Evolutionary conservation across 1,140 invertebrate genomes (phyloP).

Genomic region (Maniola jurtina): DNA sequence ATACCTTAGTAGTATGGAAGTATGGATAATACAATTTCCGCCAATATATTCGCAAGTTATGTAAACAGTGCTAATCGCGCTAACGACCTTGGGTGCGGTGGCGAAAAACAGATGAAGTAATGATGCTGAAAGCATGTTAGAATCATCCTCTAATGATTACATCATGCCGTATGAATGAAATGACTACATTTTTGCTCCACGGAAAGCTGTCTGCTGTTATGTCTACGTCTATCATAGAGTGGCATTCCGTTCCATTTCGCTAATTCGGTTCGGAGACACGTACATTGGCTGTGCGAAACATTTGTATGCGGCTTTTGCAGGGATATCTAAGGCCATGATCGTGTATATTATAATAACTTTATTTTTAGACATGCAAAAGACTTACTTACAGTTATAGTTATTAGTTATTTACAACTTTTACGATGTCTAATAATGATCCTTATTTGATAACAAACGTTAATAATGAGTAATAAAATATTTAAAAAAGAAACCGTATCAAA

Average conservation of each 20-base stretch:
- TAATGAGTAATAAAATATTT: background rate
- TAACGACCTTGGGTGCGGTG: conserved; percentile 35
- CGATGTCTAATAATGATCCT: background rate
- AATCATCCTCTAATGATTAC: conserved; percentile 42
- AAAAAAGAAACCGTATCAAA: conserved; percentile 20
- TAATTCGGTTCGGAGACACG: conserved; percentile 18
- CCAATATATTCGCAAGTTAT: conserved; percentile 24
- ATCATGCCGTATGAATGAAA: conserved; percentile 45
- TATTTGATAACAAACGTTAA: background rate
- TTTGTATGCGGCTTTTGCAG: too few species aligned
- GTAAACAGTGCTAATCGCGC: conserved; percentile 27
- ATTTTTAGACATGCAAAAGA: too few species aligned
- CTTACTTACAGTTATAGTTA: too few species aligned
- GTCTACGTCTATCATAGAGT: conserved; percentile 33
- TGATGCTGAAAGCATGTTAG: conserved; percentile 22
- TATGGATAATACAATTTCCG: background rate
- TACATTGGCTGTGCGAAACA: too few species aligned
- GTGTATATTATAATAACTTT: too few species aligned
- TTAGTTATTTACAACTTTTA: too few species aligned
- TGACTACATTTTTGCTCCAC: conserved; percentile 31
- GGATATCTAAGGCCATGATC: too few species aligned
- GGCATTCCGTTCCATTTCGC: conserved; percentile 31
- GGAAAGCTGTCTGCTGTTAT: conserved; percentile 35
- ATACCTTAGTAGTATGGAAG: too few species aligned
- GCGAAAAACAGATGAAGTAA: conserved; percentile 36